Conservation (phyloP, 1,140 invertebrate species). For the Hestina assimilis region DNA sequence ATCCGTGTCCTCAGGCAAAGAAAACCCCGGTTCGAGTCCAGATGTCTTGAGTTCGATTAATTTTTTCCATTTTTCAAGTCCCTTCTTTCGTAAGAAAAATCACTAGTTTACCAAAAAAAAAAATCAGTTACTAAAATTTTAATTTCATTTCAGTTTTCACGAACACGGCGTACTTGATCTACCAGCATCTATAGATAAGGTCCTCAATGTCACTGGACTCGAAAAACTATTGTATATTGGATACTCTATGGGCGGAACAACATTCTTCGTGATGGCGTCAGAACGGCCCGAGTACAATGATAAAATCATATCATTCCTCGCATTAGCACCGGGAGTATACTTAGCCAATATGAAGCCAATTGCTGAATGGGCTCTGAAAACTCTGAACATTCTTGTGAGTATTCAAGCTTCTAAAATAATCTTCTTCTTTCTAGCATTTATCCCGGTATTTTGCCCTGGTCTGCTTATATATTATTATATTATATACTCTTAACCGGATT, state of each 20-base stretch:
- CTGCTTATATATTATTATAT: too few relatives aligned
- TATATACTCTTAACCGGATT: too few relatives aligned
- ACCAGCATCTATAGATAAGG: constrained; percentile 83
- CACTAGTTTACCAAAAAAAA: not conserved
- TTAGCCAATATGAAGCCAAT: constrained; percentile 46
- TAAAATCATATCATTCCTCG: constrained; percentile 74
- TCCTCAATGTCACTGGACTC: constrained; percentile 78
- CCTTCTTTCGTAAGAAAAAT: too few relatives aligned
- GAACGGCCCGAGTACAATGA: constrained; percentile 79
- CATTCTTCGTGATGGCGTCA: constrained; percentile 81
- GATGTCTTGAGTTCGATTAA: too few relatives aligned
- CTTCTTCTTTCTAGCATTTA: too few relatives aligned
- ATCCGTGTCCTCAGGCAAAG: too few relatives aligned
- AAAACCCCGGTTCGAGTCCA: too few relatives aligned
- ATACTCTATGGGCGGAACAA: constrained; percentile 81
- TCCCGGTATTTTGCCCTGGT: too few relatives aligned
- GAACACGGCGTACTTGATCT: constrained; percentile 80
- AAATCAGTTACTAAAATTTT: not conserved
- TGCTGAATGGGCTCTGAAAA: constrained; percentile 27
- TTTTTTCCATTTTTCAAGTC: too few relatives aligned
- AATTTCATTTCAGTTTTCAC: constrained; percentile 49
- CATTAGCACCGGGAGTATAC: constrained; percentile 63
- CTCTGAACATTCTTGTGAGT: too few relatives aligned
- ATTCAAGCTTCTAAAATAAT: too few relatives aligned
- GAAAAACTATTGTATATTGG: constrained; percentile 79